These are phyloP conservation scores for Magallana angulata DNA, from an alignment of 1,140 invertebrate species.

Conservation along the genomic window DNA sequence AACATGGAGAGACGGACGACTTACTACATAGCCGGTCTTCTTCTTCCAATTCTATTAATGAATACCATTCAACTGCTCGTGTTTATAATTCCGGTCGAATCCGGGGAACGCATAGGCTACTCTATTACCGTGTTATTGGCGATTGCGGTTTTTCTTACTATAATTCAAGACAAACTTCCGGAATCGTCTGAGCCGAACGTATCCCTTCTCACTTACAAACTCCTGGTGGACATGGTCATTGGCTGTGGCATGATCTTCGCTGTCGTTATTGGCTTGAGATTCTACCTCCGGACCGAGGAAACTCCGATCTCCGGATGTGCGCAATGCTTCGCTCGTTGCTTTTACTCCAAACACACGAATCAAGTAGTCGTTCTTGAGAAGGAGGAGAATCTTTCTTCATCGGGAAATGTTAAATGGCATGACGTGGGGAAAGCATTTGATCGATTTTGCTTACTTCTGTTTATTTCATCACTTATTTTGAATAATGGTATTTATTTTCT, in stretches of 20 bases:
- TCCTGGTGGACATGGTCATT: conserved; percentile 48
- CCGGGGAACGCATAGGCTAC: conserved; percentile 48
- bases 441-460: too few species aligned
- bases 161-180: conserved; percentile 47
- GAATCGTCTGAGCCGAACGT: conserved; percentile 50
- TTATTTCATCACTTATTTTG: too few species aligned
- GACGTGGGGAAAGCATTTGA: too few species aligned
- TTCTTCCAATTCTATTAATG: conserved; percentile 51
- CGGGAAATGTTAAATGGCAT: too few species aligned
- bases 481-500: too few species aligned
- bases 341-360: too few species aligned
- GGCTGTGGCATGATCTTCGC: conserved; percentile 50
- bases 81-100: conserved; percentile 50
- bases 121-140: conserved; percentile 49
- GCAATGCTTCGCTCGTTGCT: neutral
- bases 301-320: neutral
- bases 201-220: conserved; percentile 48
- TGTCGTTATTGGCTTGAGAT: conserved; percentile 46
- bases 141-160: conserved; percentile 50
- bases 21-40: conserved; percentile 46
- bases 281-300: conserved; percentile 30
- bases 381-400: too few species aligned
- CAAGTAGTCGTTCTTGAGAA: too few species aligned
- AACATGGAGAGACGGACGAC: conserved; percentile 43
- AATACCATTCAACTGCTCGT: conserved; percentile 45